Conservation (phyloP, 1,140 invertebrate species). For the Drosophila azteca region DNA sequence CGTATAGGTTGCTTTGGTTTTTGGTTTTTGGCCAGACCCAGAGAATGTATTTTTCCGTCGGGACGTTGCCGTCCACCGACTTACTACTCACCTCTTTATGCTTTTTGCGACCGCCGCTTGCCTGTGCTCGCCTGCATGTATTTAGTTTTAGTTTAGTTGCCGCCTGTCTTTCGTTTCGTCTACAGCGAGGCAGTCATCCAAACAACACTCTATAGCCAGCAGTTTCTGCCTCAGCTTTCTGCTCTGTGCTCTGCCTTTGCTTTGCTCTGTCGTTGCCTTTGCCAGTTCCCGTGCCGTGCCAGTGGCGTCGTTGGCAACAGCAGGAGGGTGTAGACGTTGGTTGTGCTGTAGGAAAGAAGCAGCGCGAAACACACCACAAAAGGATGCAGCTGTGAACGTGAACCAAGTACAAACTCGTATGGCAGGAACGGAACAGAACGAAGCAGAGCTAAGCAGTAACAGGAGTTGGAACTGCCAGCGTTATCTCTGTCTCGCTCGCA, state of each 20-base stretch:
- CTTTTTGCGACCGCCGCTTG: slow-evolving; percentile 24
- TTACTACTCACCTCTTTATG: slow-evolving; percentile 16
- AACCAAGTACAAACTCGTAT: slow-evolving; percentile 24
- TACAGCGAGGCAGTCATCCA: slow-evolving; percentile 70
- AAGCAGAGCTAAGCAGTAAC: slow-evolving; percentile 7
- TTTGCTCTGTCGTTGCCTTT: slow-evolving; percentile 14
- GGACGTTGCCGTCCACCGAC: slow-evolving; percentile 14
- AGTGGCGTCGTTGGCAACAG: slow-evolving; percentile 51
- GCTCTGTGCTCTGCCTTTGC: slow-evolving; percentile 23
- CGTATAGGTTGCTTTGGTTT: slow-evolving; percentile 3
- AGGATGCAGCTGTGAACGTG: slow-evolving; percentile 47
- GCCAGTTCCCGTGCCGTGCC: slow-evolving; percentile 32
- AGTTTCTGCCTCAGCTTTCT: slow-evolving; percentile 43
- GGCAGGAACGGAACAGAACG: slow-evolving; percentile 20
- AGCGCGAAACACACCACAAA: slow-evolving; percentile 31
- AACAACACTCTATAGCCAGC: slow-evolving; percentile 74
- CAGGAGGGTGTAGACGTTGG: slow-evolving; percentile 15
- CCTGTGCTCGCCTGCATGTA: slow-evolving; percentile 25
- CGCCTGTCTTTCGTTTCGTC: slow-evolving; percentile 78
- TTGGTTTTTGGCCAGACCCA: slow-evolving; percentile 6
- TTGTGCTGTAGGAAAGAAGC: slow-evolving; percentile 9
- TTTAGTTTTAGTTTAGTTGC: slow-evolving; percentile 62
- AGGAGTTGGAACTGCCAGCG: slow-evolving; percentile 11
- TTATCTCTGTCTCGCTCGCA: slow-evolving; percentile 29
- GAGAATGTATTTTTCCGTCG: slow-evolving; percentile 23